A percentile compares a stretch with the other conserved stretches of the same genome.
Conservation (phyloP, 1,140 invertebrate species). For the Ips typographus region DNA sequence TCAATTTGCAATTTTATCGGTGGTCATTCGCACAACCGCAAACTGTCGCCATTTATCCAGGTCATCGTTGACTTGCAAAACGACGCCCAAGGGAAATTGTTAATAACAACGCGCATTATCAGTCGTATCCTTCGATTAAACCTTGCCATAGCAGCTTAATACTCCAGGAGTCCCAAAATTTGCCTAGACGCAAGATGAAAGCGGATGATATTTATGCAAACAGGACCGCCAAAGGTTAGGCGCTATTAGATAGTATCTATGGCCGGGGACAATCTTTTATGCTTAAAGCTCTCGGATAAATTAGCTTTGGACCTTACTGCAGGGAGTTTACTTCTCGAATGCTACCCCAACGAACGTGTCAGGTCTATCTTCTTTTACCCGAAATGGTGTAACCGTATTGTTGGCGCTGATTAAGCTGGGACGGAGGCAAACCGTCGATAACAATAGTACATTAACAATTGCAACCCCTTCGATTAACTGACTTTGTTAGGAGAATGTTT, state of each 20-base stretch:
- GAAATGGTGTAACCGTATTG: background rate
- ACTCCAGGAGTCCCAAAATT: background rate
- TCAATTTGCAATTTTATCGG: background rate
- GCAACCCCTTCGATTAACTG: background rate
- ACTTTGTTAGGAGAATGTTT: background rate
- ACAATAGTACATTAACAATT: slow-evolving; percentile 4
- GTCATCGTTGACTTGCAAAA: slow-evolving; percentile 3
- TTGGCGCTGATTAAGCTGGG: background rate
- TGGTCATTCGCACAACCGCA: background rate
- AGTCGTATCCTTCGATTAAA: slow-evolving; percentile 10
- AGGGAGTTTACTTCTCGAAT: background rate
- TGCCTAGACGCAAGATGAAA: slow-evolving; percentile 1
- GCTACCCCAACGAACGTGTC: background rate
- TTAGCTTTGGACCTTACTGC: slow-evolving; percentile 1
- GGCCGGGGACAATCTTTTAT: slow-evolving; percentile 12
- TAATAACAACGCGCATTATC: slow-evolving; percentile 13
- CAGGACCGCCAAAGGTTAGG: slow-evolving; percentile 6
- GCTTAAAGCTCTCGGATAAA: slow-evolving; percentile 6
- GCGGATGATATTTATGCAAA: slow-evolving; percentile 12
- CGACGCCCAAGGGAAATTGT: slow-evolving; percentile 11
- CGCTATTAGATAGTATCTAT: slow-evolving; percentile 12
- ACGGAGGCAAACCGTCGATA: background rate
- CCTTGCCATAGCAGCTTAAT: slow-evolving; percentile 5
- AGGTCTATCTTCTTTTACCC: background rate
- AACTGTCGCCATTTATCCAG: slow-evolving; percentile 4